These are phyloP conservation scores for Falco novaeseelandiae DNA, from an alignment of 2,797 vertebrate species.

Conservation along the genomic window DNA sequence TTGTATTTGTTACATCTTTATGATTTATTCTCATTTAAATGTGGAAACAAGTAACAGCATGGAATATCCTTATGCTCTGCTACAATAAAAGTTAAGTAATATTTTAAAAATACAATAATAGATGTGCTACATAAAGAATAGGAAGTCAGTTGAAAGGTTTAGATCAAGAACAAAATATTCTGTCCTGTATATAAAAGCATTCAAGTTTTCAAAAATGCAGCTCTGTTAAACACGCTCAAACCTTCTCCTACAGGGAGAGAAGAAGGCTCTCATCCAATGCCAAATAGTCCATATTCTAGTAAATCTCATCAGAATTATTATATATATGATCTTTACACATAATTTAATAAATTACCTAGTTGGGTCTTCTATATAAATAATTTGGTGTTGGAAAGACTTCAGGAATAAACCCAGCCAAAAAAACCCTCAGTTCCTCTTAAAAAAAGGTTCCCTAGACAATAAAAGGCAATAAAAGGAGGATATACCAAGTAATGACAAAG, in stretches of 20 bases:
- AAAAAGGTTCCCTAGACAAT: not conserved
- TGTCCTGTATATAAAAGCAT: not conserved
- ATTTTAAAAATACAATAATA: not conserved
- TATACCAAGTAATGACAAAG: not conserved
- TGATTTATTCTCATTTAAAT: not conserved
- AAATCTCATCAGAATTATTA: not conserved
- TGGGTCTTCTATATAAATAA: not conserved
- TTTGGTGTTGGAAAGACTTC: not conserved
- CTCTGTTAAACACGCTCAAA: not conserved
- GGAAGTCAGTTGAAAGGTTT: not conserved
- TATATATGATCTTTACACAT: not conserved
- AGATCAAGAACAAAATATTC: not conserved
- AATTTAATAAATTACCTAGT: not conserved
- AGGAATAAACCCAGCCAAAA: not conserved
- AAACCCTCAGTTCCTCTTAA: not conserved
- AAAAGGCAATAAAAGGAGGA: not conserved
- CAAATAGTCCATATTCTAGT: not conserved
- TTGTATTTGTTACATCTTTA: not conserved
- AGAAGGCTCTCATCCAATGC: not conserved
- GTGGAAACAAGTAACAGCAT: not conserved
- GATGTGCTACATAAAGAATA: not conserved
- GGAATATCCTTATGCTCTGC: not conserved
- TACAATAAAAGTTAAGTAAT: not conserved
- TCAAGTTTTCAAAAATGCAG: not conserved
- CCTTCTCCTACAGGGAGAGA: not conserved